These are phyloP conservation scores for Pharmacophagus antenor DNA, from an alignment of 2,888 invertebrate species.

Conservation along the genomic window DNA sequence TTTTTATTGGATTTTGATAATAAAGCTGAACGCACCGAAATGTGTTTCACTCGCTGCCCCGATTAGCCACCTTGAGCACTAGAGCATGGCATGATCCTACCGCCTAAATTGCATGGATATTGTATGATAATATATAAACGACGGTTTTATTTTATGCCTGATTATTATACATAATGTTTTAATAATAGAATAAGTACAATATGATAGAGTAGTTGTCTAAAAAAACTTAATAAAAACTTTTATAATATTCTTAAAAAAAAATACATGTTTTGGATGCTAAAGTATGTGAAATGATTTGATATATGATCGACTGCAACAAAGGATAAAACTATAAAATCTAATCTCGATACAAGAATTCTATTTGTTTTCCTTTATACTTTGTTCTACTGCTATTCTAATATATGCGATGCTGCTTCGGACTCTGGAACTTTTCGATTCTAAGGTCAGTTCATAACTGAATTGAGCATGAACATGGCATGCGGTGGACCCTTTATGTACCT, in stretches of 20 bases:
- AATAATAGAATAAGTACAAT: slow-evolving; percentile 3
- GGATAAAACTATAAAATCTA: not conserved
- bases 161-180: slow-evolving; percentile 11
- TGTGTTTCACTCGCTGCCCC: slow-evolving; percentile 79
- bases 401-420: slow-evolving; percentile 78
- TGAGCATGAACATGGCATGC: slow-evolving; percentile 75
- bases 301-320: not conserved
- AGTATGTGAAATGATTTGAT: not conserved
- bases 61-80: slow-evolving; percentile 64
- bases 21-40: slow-evolving; percentile 77
- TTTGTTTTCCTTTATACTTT: slow-evolving; percentile 41
- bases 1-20: slow-evolving; percentile 61
- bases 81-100: slow-evolving; percentile 71
- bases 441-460: slow-evolving; percentile 71
- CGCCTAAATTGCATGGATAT: slow-evolving; percentile 64
- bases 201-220: not conserved
- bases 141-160: slow-evolving; percentile 16
- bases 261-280: not conserved
- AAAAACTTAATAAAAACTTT: too few relatives aligned
- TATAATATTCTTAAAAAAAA: not conserved
- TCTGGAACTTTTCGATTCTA: slow-evolving; percentile 72
- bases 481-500: slow-evolving; percentile 60
- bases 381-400: slow-evolving; percentile 70
- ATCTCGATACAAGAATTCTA: slow-evolving; percentile 1
- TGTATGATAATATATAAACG: slow-evolving; percentile 46